Evolutionary conservation across 1,140 invertebrate genomes (phyloP).

Genomic region (Oreohelix idahoensis): DNA sequence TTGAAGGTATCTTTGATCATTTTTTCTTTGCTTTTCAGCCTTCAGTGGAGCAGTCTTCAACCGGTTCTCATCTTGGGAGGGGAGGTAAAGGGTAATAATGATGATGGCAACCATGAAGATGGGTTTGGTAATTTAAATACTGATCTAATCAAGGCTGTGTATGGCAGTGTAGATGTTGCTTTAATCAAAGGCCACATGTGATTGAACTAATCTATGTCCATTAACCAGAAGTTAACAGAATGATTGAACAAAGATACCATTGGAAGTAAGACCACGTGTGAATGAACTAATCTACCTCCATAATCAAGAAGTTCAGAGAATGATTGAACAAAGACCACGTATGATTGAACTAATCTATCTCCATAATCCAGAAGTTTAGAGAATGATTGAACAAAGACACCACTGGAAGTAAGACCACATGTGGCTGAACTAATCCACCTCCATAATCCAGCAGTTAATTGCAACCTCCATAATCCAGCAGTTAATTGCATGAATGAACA

Average conservation of each 20-base stretch:
- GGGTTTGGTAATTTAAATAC: too few species aligned
- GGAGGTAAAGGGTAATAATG: too few species aligned
- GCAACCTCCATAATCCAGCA: conserved; percentile 18
- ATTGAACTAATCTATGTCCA: conserved; percentile 26
- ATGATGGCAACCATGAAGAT: too few species aligned
- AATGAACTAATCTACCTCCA: conserved; percentile 29
- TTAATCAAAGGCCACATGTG: too few species aligned
- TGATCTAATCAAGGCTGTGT: too few species aligned
- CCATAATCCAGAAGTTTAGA: conserved; percentile 21
- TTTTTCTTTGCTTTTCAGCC: too few species aligned
- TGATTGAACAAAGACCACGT: conserved; percentile 28
- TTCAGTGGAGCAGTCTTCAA: too few species aligned
- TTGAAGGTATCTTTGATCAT: too few species aligned
- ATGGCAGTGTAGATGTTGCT: too few species aligned
- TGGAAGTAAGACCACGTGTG: too few species aligned
- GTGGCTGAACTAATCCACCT: not conserved
- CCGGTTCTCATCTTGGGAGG: too few species aligned
- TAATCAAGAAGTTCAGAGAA: conserved; percentile 14
- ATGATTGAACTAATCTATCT: conserved; percentile 26
- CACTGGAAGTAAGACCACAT: not conserved
- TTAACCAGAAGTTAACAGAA: conserved; percentile 17
- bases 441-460: too few species aligned
- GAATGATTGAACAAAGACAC: conserved; percentile 26
- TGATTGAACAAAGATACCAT: conserved; percentile 31
- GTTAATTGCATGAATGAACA: conserved; percentile 23